A percentile compares a stretch with the other conserved stretches of the same genome.
These are phyloP conservation scores for Atrichornis clamosus DNA, from an alignment of 2,113 vertebrate species.

Conservation along the genomic window DNA sequence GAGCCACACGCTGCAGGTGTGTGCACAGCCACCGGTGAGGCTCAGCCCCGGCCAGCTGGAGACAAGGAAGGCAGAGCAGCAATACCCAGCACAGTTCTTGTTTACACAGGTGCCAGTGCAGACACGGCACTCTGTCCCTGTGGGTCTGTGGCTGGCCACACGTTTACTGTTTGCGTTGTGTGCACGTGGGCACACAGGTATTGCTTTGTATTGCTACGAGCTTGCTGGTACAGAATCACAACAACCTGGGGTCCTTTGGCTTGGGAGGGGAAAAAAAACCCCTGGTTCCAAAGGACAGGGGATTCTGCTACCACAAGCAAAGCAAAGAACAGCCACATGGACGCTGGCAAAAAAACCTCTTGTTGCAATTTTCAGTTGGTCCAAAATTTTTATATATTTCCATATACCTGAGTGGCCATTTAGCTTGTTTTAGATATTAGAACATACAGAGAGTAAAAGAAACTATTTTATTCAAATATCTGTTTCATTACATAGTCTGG, in stretches of 20 bases:
- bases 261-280: background rate
- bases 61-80: background rate
- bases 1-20: background rate
- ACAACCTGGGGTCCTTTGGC: background rate
- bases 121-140: background rate
- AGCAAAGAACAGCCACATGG: fast-evolving
- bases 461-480: background rate
- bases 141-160: background rate
- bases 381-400: background rate
- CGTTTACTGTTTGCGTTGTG: fast-evolving
- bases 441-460: background rate
- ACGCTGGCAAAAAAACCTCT: background rate
- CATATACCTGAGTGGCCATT: background rate
- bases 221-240: background rate
- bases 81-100: fast-evolving
- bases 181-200: background rate
- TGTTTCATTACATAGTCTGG: background rate
- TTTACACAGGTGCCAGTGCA: background rate
- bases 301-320: background rate
- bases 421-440: background rate
- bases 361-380: background rate
- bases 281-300: background rate
- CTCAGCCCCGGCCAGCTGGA: background rate
- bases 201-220: background rate
- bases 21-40: background rate